These are phyloP conservation scores for Allygus modestus DNA, from an alignment of 2,888 invertebrate species.

Conservation along the genomic window DNA sequence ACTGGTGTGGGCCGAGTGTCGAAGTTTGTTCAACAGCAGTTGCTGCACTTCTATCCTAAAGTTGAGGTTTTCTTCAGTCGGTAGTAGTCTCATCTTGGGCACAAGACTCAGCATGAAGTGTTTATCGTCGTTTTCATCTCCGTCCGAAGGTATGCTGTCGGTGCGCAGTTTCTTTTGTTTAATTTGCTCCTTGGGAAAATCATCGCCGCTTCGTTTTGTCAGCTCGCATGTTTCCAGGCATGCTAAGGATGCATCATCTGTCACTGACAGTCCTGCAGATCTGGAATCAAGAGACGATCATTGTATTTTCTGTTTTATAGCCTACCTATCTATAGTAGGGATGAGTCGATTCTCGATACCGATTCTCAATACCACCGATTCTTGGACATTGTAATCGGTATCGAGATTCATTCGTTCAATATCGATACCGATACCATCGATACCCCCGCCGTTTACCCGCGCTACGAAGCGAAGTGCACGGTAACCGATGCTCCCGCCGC, in stretches of 20 bases:
- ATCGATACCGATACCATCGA: too few relatives aligned
- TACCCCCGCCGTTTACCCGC: too few relatives aligned
- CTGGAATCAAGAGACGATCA: slow-evolving; percentile 15
- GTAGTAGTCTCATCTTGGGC: slow-evolving; percentile 48
- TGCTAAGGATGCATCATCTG: neutral
- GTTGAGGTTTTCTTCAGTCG: slow-evolving; percentile 49
- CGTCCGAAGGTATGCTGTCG: slow-evolving; percentile 19
- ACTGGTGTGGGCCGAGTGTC: neutral
- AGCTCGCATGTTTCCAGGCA: neutral
- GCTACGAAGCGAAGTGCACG: too few relatives aligned
- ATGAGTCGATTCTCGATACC: too few relatives aligned
- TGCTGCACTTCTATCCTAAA: slow-evolving; percentile 28
- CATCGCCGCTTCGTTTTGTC: neutral
- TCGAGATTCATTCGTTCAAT: too few relatives aligned
- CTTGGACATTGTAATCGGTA: too few relatives aligned
- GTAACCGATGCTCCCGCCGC: too few relatives aligned
- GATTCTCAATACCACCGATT: too few relatives aligned
- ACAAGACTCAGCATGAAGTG: slow-evolving; percentile 39
- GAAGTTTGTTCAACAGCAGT: slow-evolving; percentile 35
- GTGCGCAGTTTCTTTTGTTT: neutral
- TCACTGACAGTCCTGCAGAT: neutral
- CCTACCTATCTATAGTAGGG: too few relatives aligned
- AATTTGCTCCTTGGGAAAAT: neutral
- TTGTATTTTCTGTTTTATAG: too few relatives aligned
- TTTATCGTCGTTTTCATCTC: slow-evolving; percentile 46